Percentiles rank a stretch among this genome's conserved stretches.
These are phyloP conservation scores for Tenthredo livida DNA, from an alignment of 2,888 invertebrate genomes.

Conservation along the genomic window DNA sequence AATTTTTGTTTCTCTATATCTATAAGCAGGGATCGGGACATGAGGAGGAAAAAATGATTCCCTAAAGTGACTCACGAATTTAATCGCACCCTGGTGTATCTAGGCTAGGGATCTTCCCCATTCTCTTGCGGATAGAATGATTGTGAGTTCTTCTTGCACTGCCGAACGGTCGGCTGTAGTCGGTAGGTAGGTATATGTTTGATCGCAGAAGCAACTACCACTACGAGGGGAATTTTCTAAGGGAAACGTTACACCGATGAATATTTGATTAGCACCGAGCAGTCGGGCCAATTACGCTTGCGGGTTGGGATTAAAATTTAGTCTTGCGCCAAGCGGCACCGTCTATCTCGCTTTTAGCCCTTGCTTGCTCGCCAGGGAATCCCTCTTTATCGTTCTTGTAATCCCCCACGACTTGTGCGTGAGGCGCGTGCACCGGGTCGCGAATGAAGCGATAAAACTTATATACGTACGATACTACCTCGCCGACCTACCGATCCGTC, in stretches of 20 bases:
- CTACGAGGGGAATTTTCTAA: slow-evolving; percentile 42
- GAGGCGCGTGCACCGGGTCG: slow-evolving; percentile 43
- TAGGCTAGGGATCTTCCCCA: slow-evolving; percentile 36
- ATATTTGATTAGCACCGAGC: slow-evolving; percentile 48
- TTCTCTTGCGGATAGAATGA: not conserved
- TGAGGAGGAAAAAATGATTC: slow-evolving; percentile 1
- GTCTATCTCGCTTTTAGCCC: not conserved
- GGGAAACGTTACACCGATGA: slow-evolving; percentile 50
- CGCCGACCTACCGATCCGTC: slow-evolving; percentile 38
- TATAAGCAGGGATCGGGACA: not conserved
- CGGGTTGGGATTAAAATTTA: slow-evolving; percentile 51
- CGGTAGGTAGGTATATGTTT: not conserved
- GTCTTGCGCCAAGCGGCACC: slow-evolving; percentile 1
- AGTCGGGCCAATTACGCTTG: slow-evolving; percentile 48
- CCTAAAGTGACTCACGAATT: slow-evolving; percentile 45
- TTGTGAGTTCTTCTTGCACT: slow-evolving; percentile 17
- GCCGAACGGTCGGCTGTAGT: not conserved
- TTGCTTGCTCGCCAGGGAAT: slow-evolving; percentile 16
- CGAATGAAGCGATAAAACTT: slow-evolving; percentile 52
- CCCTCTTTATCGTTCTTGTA: slow-evolving; percentile 50
- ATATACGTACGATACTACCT: slow-evolving; percentile 37
- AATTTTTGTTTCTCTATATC: not conserved
- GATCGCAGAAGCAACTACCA: slow-evolving; percentile 15
- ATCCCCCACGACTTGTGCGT: slow-evolving; percentile 48
- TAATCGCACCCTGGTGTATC: slow-evolving; percentile 22